Base-by-base conservation (phyloP, 2,113 vertebrate species). In the Rhegmatorhina hoffmannsi region DNA sequence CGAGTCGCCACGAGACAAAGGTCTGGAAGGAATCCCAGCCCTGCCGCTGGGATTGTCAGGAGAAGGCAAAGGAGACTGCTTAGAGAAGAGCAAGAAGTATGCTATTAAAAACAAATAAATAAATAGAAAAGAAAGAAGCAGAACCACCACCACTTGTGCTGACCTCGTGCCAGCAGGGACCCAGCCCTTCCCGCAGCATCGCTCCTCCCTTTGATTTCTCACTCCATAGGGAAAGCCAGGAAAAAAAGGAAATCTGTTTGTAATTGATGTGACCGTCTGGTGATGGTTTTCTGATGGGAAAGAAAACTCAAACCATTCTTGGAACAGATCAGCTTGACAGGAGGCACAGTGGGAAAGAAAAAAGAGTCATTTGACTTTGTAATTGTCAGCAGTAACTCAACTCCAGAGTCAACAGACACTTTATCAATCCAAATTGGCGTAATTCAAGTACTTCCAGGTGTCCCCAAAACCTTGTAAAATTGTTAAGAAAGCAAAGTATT, bases 331-430 rank as follows among this genome's bases (percentile, higher is more conserved):
- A 56, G 44, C 72, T 47, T 90, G 86, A 90, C 89, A 60, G 72
- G 70, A 95, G 83, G 79, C 83, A 93, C 79, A 73, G 55, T 19
- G 29, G 72, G 76, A 95, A 86, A 69, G 63, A 31, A 63, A 86
- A 11, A 74, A 25, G 72, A 79, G 40, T 86, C 28, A 53, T 73
- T 69, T 86, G 86, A 79, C 70, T 94, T 79, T 34, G 59, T 63
- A 94, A 59, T 9, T 88, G 91, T 92, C 83, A 83, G 80, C 73
- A 68, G 34, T 87, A 92, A 75, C n/a, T 94, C 86, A 84, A 60
- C 44, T 63, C 79, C 62, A 69, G 23, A 20, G 2, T 24, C 79
- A 87, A 50, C 0, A 46, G 49, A 73, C 49, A 26, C 4, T 69
- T 88, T 44, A 83, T 40, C 81, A 77, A 67, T 15, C 73, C 38